These are phyloP conservation scores for Petrolisthes manimaculis DNA, from an alignment of 2,888 invertebrate species.

Conservation along the genomic window DNA sequence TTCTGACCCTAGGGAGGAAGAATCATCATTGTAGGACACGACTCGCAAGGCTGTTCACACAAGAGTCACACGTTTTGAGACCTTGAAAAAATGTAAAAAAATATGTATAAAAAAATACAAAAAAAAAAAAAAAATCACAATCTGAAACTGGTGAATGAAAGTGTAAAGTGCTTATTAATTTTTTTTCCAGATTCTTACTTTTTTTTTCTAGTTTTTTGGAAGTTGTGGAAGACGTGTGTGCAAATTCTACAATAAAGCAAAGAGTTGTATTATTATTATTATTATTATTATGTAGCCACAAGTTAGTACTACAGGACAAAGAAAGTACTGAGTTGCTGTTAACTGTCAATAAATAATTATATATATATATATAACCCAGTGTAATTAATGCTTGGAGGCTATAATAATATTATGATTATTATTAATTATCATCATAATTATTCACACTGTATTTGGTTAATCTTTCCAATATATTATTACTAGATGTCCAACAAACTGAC, in stretches of 20 bases:
- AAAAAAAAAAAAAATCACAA: background rate
- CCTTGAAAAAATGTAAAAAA: background rate
- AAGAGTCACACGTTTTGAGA: constrained; percentile 9
- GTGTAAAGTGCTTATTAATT: constrained; percentile 1
- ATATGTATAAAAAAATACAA: background rate
- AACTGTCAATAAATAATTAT: background rate
- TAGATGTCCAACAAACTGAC: constrained; percentile 15
- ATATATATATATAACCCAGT: constrained; percentile 5
- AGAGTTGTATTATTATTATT: background rate
- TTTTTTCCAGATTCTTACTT: background rate
- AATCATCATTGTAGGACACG: constrained; percentile 13
- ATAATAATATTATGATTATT: background rate
- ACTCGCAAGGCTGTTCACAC: constrained; percentile 10
- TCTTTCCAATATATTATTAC: background rate
- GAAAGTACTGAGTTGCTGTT: constrained; percentile 10
- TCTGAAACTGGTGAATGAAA: constrained; percentile 4
- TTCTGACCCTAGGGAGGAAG: background rate
- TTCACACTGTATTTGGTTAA: constrained; percentile 7
- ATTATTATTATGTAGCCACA: background rate
- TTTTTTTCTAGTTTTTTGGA: background rate
- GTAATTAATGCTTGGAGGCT: constrained; percentile 15
- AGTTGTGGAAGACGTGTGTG: constrained; percentile 2
- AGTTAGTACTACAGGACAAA: constrained; percentile 12
- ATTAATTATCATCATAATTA: no score
- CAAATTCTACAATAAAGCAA: background rate